Percentiles rank a stretch among this genome's conserved stretches.
Evolutionary conservation across 2,113 vertebrate genomes (phyloP).

Genomic region (Phaetusa simplex): DNA sequence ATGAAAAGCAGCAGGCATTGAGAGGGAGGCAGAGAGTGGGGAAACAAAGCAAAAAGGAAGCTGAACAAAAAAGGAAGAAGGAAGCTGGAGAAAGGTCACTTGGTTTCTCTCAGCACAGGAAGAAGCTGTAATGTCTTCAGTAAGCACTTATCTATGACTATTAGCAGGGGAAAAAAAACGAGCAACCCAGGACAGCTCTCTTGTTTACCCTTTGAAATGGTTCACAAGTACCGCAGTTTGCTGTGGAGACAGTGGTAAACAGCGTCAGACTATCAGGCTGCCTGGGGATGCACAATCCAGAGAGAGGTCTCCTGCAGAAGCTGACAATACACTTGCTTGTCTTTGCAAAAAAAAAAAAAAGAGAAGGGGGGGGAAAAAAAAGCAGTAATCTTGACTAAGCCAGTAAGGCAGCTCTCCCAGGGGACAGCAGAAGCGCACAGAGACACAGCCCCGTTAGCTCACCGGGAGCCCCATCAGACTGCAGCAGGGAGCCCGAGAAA

Average conservation of each 20-base stretch:
- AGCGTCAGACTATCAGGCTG: neutral
- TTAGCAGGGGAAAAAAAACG: neutral
- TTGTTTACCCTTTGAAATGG: neutral
- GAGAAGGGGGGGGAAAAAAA: too few species aligned
- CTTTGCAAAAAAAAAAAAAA: neutral
- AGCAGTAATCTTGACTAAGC: neutral
- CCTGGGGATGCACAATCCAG: neutral
- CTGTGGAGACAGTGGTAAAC: neutral
- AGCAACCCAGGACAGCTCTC: neutral
- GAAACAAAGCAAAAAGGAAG: neutral
- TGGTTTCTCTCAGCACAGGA: neutral
- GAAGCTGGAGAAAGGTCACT: neutral
- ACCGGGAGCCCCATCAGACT: accelerated
- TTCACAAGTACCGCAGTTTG: neutral
- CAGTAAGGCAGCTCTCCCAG: neutral
- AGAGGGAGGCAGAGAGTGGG: neutral
- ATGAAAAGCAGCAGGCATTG: neutral
- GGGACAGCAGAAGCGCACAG: neutral
- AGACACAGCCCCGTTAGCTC: neutral
- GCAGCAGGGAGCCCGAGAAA: neutral
- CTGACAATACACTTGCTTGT: neutral
- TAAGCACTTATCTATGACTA: neutral
- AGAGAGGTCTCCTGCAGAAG: neutral
- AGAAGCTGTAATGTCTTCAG: neutral
- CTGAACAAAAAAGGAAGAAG: neutral